Conservation (phyloP, 2,888 invertebrate genomes). For the Folsomia manolachei region DNA sequence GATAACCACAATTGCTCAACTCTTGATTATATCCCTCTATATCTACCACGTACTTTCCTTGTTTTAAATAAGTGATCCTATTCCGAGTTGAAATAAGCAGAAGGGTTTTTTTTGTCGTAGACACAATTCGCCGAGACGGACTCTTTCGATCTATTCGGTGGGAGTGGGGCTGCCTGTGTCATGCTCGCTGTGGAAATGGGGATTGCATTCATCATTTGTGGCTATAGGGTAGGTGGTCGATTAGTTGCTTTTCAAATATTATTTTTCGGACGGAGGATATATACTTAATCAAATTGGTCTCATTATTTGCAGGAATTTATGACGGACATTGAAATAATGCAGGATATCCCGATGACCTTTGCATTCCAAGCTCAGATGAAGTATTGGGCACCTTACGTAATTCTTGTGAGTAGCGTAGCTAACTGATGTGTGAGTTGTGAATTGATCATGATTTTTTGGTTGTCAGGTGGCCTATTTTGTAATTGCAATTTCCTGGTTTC, state of each 20-base stretch:
- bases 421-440: neutral
- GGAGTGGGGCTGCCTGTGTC: slow-evolving; percentile 29
- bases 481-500: slow-evolving; percentile 8
- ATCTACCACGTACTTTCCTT: slow-evolving; percentile 18
- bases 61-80: too few species aligned
- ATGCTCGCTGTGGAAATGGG: slow-evolving; percentile 25
- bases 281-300: too few species aligned
- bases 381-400: slow-evolving; percentile 23
- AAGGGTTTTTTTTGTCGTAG: slow-evolving; percentile 14
- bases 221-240: too few species aligned
- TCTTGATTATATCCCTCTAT: slow-evolving; percentile 22
- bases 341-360: slow-evolving; percentile 12
- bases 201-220: slow-evolving; percentile 24
- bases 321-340: slow-evolving; percentile 32
- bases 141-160: slow-evolving; percentile 33
- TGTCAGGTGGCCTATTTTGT: neutral
- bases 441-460: neutral
- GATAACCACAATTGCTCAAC: slow-evolving; percentile 22
- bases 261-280: too few species aligned
- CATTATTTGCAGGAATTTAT: slow-evolving; percentile 27
- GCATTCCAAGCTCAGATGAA: slow-evolving; percentile 34
- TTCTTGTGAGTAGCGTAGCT: slow-evolving; percentile 11
- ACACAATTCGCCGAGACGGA: slow-evolving; percentile 23
- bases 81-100: too few species aligned
- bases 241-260: too few species aligned